phyloP scores from a whole-genome alignment of 2,888 invertebrate genomes.

The Lasioglossum vierecki region DNA sequence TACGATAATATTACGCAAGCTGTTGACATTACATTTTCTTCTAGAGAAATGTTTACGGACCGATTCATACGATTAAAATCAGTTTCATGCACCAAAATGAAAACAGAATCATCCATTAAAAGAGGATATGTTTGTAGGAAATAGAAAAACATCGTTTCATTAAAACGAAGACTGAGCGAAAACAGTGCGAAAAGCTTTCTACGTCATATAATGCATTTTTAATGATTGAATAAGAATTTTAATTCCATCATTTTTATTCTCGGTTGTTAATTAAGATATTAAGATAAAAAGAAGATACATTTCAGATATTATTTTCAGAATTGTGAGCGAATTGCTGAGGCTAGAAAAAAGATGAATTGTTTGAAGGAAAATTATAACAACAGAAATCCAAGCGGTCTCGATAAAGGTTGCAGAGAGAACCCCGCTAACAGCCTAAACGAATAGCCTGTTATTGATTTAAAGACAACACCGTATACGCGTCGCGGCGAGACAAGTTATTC shows the following conservation, averaged over 20 bases:
- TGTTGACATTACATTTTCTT: not conserved
- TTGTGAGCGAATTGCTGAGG: too few species aligned
- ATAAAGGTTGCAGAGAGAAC: not conserved
- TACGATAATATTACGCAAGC: not conserved
- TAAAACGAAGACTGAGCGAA: not conserved
- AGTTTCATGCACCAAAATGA: not conserved
- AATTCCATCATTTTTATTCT: too few species aligned
- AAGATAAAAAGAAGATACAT: too few species aligned
- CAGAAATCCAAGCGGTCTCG: not conserved
- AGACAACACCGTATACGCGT: constrained; percentile 33
- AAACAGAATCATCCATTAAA: not conserved
- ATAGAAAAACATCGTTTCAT: not conserved
- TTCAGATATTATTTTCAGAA: too few species aligned
- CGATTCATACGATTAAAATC: not conserved
- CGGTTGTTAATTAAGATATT: too few species aligned
- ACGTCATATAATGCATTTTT: not conserved
- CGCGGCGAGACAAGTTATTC: constrained; percentile 26
- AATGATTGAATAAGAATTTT: not conserved
- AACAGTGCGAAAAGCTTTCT: not conserved
- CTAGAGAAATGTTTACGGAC: not conserved
- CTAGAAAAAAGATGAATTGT: too few species aligned
- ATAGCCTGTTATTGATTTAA: constrained; percentile 37
- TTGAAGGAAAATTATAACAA: not conserved
- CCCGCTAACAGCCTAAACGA: not conserved
- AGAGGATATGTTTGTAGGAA: not conserved